Evolutionary conservation across 23 tunicate genomes (phyloP).

Genomic region (Halocynthia aurantium): DNA sequence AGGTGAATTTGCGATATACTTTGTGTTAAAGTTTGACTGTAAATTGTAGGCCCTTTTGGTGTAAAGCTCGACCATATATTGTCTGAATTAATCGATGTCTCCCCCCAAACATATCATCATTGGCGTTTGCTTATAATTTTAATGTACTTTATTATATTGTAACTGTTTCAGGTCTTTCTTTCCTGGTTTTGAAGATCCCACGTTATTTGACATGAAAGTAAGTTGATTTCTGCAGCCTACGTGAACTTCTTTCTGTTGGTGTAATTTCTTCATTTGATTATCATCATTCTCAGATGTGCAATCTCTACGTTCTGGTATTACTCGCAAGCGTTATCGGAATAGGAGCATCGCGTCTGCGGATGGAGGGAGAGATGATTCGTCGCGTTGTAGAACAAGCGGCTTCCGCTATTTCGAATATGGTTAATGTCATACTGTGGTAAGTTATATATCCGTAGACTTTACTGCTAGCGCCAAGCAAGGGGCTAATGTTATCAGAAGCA

Average conservation of each 20-base stretch:
- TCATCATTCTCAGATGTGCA: conserved; percentile 17
- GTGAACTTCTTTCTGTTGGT: not conserved
- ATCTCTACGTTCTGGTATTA: conserved; percentile 7
- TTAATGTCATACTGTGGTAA: conserved; percentile 15
- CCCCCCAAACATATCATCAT: too few species aligned
- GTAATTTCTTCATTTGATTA: not conserved
- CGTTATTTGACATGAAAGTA: not conserved
- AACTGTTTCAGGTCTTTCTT: not conserved
- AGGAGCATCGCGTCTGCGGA: conserved; percentile 13
- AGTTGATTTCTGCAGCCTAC: not conserved
- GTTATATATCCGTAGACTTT: not conserved
- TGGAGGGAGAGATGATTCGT: conserved; percentile 22
- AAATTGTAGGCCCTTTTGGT: too few species aligned
- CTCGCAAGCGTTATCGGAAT: conserved; percentile 13
- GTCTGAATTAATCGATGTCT: too few species aligned
- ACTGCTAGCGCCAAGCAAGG: too few species aligned
- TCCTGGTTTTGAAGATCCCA: conserved; percentile 8
- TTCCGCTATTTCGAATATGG: conserved; percentile 22
- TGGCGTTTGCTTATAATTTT: too few species aligned
- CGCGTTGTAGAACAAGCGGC: conserved; percentile 15
- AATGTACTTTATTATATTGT: too few species aligned
- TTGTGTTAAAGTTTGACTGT: too few species aligned
- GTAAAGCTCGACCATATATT: too few species aligned
- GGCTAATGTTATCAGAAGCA: too few species aligned
- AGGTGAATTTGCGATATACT: too few species aligned